Evolutionary conservation across 1,140 invertebrate species (phyloP).

Genomic region (Dreissena rostriformis): DNA sequence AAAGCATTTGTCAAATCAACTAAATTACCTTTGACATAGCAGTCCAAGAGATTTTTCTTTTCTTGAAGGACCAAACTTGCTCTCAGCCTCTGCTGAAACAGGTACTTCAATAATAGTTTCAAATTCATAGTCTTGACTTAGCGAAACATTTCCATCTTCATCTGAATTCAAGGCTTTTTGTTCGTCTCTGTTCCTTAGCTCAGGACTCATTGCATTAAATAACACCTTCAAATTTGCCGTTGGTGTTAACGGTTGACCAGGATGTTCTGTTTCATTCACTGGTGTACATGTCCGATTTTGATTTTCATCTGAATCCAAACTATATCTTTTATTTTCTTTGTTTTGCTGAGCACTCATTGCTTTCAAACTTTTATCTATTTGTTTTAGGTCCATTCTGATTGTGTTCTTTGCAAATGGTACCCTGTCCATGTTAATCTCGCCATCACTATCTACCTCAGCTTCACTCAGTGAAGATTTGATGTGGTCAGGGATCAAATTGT

Average conservation of each 20-base stretch:
- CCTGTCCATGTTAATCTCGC: slow-evolving; percentile 53
- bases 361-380: slow-evolving; percentile 52
- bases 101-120: slow-evolving; percentile 57
- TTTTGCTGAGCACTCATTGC: slow-evolving; percentile 53
- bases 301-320: slow-evolving; percentile 46
- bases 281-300: slow-evolving; percentile 52
- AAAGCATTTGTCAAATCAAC: too few relatives aligned
- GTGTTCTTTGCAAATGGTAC: slow-evolving; percentile 55
- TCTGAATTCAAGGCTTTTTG: slow-evolving; percentile 58
- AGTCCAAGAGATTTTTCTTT: slow-evolving; percentile 81
- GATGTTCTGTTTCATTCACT: slow-evolving; percentile 50
- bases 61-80: slow-evolving; percentile 67
- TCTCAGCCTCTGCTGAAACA: slow-evolving; percentile 61
- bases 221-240: slow-evolving; percentile 81
- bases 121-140: slow-evolving; percentile 51
- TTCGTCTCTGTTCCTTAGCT: slow-evolving; percentile 74
- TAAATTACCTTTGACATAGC: slow-evolving; percentile 79
- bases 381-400: slow-evolving; percentile 50
- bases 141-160: slow-evolving; percentile 40
- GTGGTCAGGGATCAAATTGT: slow-evolving; percentile 50
- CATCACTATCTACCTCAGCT: slow-evolving; percentile 47
- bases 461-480: slow-evolving; percentile 48
- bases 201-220: slow-evolving; percentile 80
- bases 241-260: slow-evolving; percentile 77
- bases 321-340: slow-evolving; percentile 48